phyloP scores from a whole-genome alignment of 30 jellyfish, hydroid and myxozoan species.

The Nemopilema nomurai region DNA sequence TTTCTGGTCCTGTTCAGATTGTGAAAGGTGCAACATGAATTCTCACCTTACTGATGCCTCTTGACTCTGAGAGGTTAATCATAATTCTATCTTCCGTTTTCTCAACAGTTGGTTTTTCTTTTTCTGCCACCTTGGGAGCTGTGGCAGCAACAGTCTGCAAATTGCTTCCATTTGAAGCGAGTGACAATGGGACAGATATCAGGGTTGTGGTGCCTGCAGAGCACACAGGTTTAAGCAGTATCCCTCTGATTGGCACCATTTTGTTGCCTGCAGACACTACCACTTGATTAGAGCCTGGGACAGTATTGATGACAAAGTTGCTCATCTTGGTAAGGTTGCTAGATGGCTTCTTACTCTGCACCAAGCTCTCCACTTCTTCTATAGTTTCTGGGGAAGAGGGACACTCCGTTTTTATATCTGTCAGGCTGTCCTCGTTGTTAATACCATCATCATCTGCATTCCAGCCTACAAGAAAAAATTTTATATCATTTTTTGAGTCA shows the following conservation, averaged over 20 bases:
- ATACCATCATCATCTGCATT: slow-evolving; percentile 36
- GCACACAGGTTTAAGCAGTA: slow-evolving; percentile 54
- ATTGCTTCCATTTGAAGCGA: slow-evolving; percentile 31
- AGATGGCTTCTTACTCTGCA: neutral
- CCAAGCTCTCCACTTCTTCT: neutral
- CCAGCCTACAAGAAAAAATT: slow-evolving; percentile 31
- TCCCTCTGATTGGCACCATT: slow-evolving; percentile 64
- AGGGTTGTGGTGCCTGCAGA: slow-evolving; percentile 61
- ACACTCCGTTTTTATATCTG: neutral
- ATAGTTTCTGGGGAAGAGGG: neutral
- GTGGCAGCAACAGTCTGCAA: slow-evolving; percentile 23
- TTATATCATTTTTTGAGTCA: too few species aligned
- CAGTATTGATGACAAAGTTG: slow-evolving; percentile 20
- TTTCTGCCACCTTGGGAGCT: slow-evolving; percentile 11
- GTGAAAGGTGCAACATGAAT: neutral
- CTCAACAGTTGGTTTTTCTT: slow-evolving; percentile 23
- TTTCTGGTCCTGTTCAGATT: neutral
- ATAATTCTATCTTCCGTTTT: neutral
- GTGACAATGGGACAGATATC: slow-evolving; percentile 67
- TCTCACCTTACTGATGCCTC: slow-evolving; percentile 80
- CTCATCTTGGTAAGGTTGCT: slow-evolving; percentile 1
- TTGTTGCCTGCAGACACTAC: slow-evolving; percentile 50
- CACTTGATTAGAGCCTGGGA: slow-evolving; percentile 48
- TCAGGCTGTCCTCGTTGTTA: neutral
- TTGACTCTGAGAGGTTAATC: slow-evolving; percentile 30